A percentile compares a stretch with the other conserved stretches of the same genome.
These are phyloP conservation scores for Metallyticus violacea DNA, from an alignment of 2,888 invertebrate genomes.

Conservation along the genomic window DNA sequence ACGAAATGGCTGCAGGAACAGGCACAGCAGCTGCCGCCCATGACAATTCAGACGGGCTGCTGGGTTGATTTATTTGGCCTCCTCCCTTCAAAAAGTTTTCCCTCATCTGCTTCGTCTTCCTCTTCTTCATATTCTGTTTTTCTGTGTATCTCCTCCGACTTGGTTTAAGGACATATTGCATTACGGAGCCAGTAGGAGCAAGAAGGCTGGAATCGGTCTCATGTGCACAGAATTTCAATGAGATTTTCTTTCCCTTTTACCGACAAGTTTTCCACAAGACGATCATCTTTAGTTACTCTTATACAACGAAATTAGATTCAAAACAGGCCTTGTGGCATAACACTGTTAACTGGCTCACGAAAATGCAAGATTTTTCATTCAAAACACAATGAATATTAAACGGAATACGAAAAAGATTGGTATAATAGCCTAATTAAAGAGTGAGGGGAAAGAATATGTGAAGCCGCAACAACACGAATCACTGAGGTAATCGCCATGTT, in stretches of 20 bases:
- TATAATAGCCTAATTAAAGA: neutral
- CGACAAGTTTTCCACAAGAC: neutral
- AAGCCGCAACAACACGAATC: neutral
- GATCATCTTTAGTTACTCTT: neutral
- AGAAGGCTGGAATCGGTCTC: neutral
- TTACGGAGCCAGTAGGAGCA: neutral
- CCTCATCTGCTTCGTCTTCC: neutral
- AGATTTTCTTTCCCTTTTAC: neutral
- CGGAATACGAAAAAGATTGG: neutral
- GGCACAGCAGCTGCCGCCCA: neutral
- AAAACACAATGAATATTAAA: neutral
- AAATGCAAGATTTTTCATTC: neutral
- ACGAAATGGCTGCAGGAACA: neutral
- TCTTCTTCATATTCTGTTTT: neutral
- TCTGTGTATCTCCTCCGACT: neutral
- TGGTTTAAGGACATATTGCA: neutral
- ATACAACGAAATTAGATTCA: neutral
- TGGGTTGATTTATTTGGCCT: neutral
- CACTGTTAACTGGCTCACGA: neutral
- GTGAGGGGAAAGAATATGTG: neutral
- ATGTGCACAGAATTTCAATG: neutral
- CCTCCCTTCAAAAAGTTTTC: neutral
- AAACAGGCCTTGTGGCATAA: neutral
- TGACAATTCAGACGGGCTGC: neutral
- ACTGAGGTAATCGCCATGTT: neutral